Base-by-base conservation (phyloP, 2,888 invertebrate genomes). In the Prosopocoilus inquinatus region DNA sequence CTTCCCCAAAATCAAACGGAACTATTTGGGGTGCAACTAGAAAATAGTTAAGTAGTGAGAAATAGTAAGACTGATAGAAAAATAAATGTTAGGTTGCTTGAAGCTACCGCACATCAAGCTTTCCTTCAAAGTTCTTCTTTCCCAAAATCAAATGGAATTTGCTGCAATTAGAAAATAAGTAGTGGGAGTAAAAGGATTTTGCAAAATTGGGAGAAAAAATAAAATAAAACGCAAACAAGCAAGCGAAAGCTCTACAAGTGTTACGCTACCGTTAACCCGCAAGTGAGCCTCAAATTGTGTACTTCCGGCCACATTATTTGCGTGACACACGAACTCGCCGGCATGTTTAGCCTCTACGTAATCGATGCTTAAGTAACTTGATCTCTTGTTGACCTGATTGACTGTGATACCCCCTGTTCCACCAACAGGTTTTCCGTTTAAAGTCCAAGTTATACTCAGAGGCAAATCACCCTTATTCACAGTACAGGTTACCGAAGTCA, bases 11-110 rank as follows among this genome's bases (percentile, higher is more conserved):
- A 70, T 86, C 83, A 70, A 90, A 91, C 60, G 88, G 85, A 67
- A 86, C 84, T 69, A 91, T 87, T 82, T 90, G 89, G 61, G 91
- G 90, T 69, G 87, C 84, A 76, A 90, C 90, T 91, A 47, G 28
- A 53, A 53, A 32, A 53, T 34, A 58, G 44, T 16, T 43, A 45
- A 15, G 12, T 35, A 55, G 9, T 39, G n/a, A 15, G 15, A 20
- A 53, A 33, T 28, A 34, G 15, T 34, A 55, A 9, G 35, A 33
- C 8, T 32, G 44, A 53, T 9, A 39, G 11, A 9, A 44, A 48
- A 47, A 50, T 11, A 15, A n/a, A n/a, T n/a, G n/a, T n/a, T n/a
- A n/a, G 20, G 20, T 3, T 20, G 20, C 20, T 20, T 20, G 20
- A 3, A 20, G 20, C 20, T 1, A 20, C 20, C 20, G 20, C 15